A percentile compares a stretch with the other conserved stretches of the same genome.
These are phyloP conservation scores for Mormyrus proboscirostris DNA, from an alignment of 2,797 vertebrate genomes.

Conservation along the genomic window DNA sequence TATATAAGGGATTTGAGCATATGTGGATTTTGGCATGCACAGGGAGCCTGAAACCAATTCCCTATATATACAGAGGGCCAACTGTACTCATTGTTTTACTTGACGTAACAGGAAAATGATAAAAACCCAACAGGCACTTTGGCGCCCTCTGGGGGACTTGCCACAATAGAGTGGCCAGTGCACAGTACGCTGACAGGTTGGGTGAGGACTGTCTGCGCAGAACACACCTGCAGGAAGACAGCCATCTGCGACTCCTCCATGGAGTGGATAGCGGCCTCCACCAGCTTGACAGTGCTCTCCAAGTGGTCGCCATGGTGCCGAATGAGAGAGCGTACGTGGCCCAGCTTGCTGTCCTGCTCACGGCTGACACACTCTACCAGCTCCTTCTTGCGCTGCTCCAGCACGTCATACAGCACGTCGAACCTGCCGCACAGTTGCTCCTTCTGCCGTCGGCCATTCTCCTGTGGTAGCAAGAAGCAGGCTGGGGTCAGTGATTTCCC, in stretches of 20 bases:
- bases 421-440: constrained; percentile 67
- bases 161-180: background rate
- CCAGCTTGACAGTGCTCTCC: constrained; percentile 72
- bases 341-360: constrained; percentile 74
- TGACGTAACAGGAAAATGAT: background rate
- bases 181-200: background rate
- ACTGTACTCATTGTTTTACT: background rate
- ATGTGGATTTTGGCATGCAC: background rate
- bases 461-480: constrained; percentile 52
- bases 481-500: background rate
- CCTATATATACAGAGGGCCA: background rate
- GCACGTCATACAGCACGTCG: constrained; percentile 60
- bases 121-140: background rate
- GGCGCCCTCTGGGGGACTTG: background rate
- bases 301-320: constrained; percentile 69
- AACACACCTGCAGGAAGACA: constrained; percentile 71
- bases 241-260: constrained; percentile 85
- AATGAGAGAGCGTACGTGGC: constrained; percentile 65
- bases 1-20: background rate
- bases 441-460: constrained; percentile 67
- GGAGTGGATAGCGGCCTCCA: constrained; percentile 76
- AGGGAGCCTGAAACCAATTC: background rate
- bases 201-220: background rate
- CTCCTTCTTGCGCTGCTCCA: constrained; percentile 80
- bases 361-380: constrained; percentile 65